A percentile compares a stretch with the other conserved stretches of the same genome.
Conservation (phyloP, 2,888 invertebrate genomes). For the Sepiola atlantica region DNA sequence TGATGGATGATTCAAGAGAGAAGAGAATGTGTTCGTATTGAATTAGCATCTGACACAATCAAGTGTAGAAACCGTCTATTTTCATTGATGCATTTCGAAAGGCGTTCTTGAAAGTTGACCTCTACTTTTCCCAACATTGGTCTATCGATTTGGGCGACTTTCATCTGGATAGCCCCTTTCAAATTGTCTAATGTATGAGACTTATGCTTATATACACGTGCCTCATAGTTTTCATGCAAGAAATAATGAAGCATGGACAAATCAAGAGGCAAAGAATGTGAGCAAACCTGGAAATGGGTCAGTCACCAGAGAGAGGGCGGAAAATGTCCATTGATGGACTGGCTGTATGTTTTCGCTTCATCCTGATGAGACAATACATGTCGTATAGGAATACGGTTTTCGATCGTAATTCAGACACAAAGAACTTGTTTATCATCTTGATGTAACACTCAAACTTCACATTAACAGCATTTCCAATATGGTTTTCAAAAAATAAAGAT, state of each 20-base stretch:
- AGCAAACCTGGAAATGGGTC: background rate
- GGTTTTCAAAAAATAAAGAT: background rate
- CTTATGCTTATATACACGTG: too few species aligned
- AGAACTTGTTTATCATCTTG: background rate
- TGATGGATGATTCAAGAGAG: too few species aligned
- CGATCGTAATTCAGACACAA: background rate
- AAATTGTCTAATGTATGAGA: too few species aligned
- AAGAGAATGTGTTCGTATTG: background rate
- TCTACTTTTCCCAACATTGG: conserved; percentile 48
- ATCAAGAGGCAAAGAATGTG: background rate
- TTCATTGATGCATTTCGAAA: conserved; percentile 54
- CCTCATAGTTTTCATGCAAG: too few species aligned
- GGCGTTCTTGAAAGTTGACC: conserved; percentile 16
- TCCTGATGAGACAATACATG: background rate
- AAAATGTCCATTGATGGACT: background rate
- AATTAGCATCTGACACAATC: conserved; percentile 35
- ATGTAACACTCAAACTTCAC: background rate
- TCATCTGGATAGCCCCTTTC: too few species aligned
- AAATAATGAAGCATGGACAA: background rate
- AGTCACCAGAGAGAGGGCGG: background rate
- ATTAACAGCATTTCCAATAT: background rate
- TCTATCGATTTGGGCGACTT: conserved; percentile 78
- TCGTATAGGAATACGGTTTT: background rate
- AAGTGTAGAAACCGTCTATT: conserved; percentile 46
- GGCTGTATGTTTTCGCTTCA: background rate